Base-by-base conservation (phyloP, 1,140 invertebrate species). In the Zaprionus lachaisei region DNA sequence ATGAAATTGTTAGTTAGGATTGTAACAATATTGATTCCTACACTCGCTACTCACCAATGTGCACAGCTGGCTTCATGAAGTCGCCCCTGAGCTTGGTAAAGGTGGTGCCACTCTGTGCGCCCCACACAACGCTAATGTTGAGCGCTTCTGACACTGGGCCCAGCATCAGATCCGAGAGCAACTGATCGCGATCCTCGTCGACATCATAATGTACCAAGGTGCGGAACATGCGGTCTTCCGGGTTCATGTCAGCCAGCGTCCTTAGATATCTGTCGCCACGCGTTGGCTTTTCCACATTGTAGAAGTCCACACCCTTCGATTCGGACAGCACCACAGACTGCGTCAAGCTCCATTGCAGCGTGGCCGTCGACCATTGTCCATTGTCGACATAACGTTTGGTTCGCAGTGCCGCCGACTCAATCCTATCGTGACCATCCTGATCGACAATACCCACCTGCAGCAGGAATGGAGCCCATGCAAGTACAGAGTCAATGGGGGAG, bases 61-160 rank as follows among this genome's bases (percentile, higher is more conserved):
- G 85, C 12, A 95, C 95, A 26, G 96, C 96, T 14, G 97, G 96
- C 87, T 96, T 97, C 97, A 98, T 98, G 81, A 98, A 98, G 87
- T 98, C 97, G 20, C 74, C 94, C 17, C 65, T 74, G 28, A 97
- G 94, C 14, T 86, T 92, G 38, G 83, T 67, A 91, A 97, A 97
- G 0, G 98, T 97, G 0, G 67, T 26, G 5, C 75, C 73, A 6
- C 94, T 94, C 81, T 96, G 95, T 6, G 80, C 89, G 44, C 95
- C 95, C 95, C 96, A 97, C 7, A 78, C 92, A 1, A 95, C 94
- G 54, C 94, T 95, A 57, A 96, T 94, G 92, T 93, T 82, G 82
- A 97, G 93, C 7, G 95, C 95, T 58, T 94, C 65, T 72, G 95
- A 96, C 1, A 97, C 95, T 44, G 92, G 80, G 1, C 94, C 94